Base-by-base conservation (phyloP, 2,888 invertebrate species). In the Drosophila yooni region DNA sequence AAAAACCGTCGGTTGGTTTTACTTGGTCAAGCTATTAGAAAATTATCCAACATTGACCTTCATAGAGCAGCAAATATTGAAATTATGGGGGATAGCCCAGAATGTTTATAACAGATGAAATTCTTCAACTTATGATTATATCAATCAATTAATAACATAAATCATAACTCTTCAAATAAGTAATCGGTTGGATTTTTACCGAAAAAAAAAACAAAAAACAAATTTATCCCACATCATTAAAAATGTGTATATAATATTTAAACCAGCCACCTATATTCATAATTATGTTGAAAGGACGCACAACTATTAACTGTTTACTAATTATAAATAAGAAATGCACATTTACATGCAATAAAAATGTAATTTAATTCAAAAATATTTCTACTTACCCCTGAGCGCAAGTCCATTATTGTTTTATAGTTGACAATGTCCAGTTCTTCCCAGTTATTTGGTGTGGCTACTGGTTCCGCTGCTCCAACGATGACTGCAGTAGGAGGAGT, bases 351-450 rank as follows among this genome's bases (percentile, higher is more conserved):
- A 46, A 25, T 7, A 15, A 15, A 25, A 25, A 15, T 46, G 0
- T 15, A 25, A 15, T 15, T 46, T 25, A 46, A 25, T 4, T 46
- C 2, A 25, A 46, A 25, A n/a, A 18, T n/a, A 36, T 11, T 15
- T 33, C 1, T 33, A 91, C 94, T 94, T 93, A 96, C 96, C 94
- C 95, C 96, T 75, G 96, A 96, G 82, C 95, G 95, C 54, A 96
- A 93, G 88, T 96, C 95, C 79, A 95, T 94, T 27, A 95, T 91
- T 7, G 95, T 94, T 69, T 95, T 94, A 68, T 94, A 94, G 57
- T 95, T 95, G 18, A 96, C 94, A 34, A 95, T 92, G 10, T 94
- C 94, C 46, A 95, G 91, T 40, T 95, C 95, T 83, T 96, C 95
- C 95, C 96, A 96, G 40, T 91, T 91, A 38, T 83, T 92, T 87